Percentiles rank a stretch among this genome's conserved stretches.
Evolutionary conservation across 30 jellyfish, hydroid and myxozoan species (phyloP).

Genomic region (Rhopilema esculentum): DNA sequence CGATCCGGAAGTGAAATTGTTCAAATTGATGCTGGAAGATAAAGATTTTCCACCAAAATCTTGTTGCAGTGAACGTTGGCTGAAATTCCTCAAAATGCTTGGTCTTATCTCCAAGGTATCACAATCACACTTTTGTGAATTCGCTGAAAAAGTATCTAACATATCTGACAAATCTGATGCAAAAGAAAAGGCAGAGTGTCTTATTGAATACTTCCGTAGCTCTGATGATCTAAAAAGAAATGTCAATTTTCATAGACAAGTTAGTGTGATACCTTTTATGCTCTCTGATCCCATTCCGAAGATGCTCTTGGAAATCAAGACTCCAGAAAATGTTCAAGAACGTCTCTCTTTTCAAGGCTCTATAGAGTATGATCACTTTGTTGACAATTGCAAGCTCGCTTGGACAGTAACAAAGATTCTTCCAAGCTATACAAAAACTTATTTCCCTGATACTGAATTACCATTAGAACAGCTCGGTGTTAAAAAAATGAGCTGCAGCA

Average conservation of each 20-base stretch:
- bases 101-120: constrained; percentile 50
- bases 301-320: background rate
- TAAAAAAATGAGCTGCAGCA: background rate
- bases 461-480: background rate
- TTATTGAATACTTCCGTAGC: constrained; percentile 6
- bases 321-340: background rate
- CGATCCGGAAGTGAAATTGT: constrained; percentile 64
- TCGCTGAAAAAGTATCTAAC: constrained; percentile 52
- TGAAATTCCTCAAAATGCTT: constrained; percentile 32
- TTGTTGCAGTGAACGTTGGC: constrained; percentile 47
- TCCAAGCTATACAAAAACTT: constrained; percentile 26
- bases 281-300: constrained; percentile 2
- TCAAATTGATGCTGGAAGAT: constrained; percentile 31
- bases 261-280: constrained; percentile 35
- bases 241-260: background rate
- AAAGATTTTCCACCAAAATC: constrained; percentile 57
- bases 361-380: background rate
- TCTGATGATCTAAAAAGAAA: background rate
- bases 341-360: constrained; percentile 27
- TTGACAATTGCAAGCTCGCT: background rate
- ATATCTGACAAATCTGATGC: background rate
- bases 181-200: constrained; percentile 14
- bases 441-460: no score
- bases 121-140: constrained; percentile 16
- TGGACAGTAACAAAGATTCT: constrained; percentile 55